Conservation (phyloP, 2,888 invertebrate genomes). For the Drosophila sordidula region DNA sequence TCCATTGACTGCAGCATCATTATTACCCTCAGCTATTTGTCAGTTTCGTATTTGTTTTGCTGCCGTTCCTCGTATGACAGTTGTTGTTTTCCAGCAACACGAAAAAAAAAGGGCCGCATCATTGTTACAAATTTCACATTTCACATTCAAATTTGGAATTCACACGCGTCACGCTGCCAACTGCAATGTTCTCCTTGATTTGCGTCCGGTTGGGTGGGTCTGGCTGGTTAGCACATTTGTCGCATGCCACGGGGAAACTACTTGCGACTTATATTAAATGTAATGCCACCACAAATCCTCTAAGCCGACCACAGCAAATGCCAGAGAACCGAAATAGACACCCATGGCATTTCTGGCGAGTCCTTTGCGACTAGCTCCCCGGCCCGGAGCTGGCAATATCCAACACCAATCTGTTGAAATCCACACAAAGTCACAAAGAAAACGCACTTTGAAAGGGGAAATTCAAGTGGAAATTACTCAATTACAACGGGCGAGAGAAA, state of each 20-base stretch:
- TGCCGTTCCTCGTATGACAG: slow-evolving; percentile 25
- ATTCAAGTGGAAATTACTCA: slow-evolving; percentile 81
- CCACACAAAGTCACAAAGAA: slow-evolving; percentile 74
- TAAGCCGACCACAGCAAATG: slow-evolving; percentile 59
- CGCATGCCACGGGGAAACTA: slow-evolving; percentile 11
- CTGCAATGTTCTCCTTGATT: slow-evolving; percentile 43
- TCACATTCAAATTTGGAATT: slow-evolving; percentile 71
- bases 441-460: slow-evolving; percentile 72
- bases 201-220: neutral
- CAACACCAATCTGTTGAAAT: slow-evolving; percentile 67
- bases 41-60: slow-evolving; percentile 50
- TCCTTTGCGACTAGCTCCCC: slow-evolving; percentile 10
- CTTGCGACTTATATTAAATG: slow-evolving; percentile 68
- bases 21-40: slow-evolving; percentile 74
- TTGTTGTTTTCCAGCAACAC: slow-evolving; percentile 5
- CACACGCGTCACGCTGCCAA: slow-evolving; percentile 73
- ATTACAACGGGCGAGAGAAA: slow-evolving; percentile 57
- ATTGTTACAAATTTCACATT: slow-evolving; percentile 65
- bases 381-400: too few species aligned
- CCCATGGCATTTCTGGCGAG: slow-evolving; percentile 4
- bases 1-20: slow-evolving; percentile 68
- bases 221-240: slow-evolving; percentile 59
- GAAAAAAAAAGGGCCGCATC: slow-evolving; percentile 65
- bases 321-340: slow-evolving; percentile 26
- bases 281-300: slow-evolving; percentile 76